phyloP scores from a whole-genome alignment of 2,113 vertebrate genomes.

The Myotis davidii region DNA sequence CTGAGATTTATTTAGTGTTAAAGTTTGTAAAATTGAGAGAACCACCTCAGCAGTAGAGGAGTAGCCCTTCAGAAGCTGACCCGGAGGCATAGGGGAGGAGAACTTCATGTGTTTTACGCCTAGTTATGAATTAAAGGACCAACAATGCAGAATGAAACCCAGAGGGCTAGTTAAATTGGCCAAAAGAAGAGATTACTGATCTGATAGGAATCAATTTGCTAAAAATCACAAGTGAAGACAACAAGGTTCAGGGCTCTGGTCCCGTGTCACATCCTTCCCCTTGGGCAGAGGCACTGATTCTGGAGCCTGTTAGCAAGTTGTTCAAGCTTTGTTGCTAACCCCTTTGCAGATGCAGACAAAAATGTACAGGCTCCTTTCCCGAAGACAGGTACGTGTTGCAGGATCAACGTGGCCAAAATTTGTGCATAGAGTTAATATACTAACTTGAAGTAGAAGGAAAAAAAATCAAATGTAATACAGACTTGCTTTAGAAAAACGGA shows the following conservation, averaged over 20 bases:
- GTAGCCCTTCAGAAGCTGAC: neutral
- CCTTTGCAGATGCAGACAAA: neutral
- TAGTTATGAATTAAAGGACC: neutral
- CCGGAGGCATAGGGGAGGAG: neutral
- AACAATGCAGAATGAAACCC: neutral
- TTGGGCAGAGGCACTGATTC: neutral
- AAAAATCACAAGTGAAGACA: neutral
- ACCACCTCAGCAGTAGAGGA: neutral
- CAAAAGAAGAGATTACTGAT: neutral
- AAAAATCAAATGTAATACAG: neutral
- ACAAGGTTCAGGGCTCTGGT: neutral
- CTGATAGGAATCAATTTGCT: neutral
- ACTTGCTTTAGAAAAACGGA: neutral
- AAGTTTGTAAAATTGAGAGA: neutral
- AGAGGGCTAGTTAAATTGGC: neutral
- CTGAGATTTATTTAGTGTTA: neutral
- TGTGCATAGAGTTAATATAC: neutral
- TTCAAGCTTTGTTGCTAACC: neutral
- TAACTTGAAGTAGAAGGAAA: neutral
- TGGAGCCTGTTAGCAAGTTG: neutral
- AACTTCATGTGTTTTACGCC: neutral
- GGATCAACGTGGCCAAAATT: neutral
- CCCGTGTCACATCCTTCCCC: neutral
- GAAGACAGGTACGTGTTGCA: neutral
- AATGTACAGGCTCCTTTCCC: neutral